phyloP scores from a whole-genome alignment of 2,797 vertebrate species.

The Pyrocephalus nanus region DNA sequence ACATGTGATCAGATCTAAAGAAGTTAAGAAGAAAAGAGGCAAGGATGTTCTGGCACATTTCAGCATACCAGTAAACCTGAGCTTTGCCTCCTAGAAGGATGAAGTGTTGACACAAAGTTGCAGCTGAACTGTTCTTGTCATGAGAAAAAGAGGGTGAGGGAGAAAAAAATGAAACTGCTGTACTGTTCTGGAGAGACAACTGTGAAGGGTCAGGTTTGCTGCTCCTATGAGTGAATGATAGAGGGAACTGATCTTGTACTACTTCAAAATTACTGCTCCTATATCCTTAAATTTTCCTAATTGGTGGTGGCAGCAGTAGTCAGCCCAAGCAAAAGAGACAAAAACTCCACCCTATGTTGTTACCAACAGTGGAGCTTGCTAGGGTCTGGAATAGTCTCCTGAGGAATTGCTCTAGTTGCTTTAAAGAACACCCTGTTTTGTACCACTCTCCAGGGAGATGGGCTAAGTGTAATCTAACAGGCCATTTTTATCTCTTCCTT shows the following conservation, averaged over 20 bases:
- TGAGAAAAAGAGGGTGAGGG: background rate
- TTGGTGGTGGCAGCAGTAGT: background rate
- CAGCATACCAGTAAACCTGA: background rate
- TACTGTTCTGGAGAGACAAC: background rate
- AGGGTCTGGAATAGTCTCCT: background rate
- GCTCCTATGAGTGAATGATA: background rate
- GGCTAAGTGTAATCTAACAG: conserved; percentile 2
- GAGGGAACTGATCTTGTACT: background rate
- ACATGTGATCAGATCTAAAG: background rate
- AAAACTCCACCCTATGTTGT: background rate
- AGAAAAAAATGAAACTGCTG: background rate
- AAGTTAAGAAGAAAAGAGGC: background rate
- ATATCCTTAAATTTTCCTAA: background rate
- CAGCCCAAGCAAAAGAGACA: background rate
- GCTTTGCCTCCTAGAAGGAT: background rate
- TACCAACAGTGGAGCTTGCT: background rate
- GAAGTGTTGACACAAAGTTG: background rate
- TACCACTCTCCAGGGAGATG: background rate
- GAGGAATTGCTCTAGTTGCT: background rate
- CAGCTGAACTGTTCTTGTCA: background rate
- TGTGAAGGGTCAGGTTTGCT: background rate
- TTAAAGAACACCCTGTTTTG: background rate
- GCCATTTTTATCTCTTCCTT: conserved; percentile 37
- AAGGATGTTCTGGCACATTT: background rate
- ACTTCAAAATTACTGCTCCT: background rate